phyloP scores from a whole-genome alignment of 2,797 vertebrate genomes.

The Semotilus atromaculatus region DNA sequence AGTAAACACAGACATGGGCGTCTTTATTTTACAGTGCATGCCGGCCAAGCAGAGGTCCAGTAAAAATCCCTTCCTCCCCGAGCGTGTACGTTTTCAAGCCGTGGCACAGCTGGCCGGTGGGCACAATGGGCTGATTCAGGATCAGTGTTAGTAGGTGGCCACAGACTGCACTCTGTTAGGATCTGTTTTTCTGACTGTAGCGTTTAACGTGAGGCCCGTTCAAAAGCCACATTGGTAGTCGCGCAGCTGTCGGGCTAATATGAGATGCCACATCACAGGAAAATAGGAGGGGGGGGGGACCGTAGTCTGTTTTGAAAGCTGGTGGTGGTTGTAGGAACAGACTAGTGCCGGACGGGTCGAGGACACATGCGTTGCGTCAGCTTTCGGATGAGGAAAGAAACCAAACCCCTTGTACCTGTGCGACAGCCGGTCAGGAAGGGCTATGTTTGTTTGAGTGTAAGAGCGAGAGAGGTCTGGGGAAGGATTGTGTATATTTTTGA shows the following conservation, averaged over 20 bases:
- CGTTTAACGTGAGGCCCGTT: constrained; percentile 40
- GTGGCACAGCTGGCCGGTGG: constrained; percentile 71
- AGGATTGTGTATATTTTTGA: constrained; percentile 19
- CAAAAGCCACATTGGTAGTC: constrained; percentile 43
- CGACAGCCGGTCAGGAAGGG: constrained; percentile 13
- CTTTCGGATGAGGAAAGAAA: constrained; percentile 27
- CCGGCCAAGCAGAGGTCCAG: constrained; percentile 65
- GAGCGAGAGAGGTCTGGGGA: constrained; percentile 20
- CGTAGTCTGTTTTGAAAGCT: constrained; percentile 14
- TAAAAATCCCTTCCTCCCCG: constrained; percentile 68
- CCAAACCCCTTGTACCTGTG: constrained; percentile 32
- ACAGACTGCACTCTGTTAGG: constrained; percentile 68
- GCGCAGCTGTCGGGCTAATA: constrained; percentile 36
- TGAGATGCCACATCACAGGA: constrained; percentile 45
- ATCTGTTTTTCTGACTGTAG: constrained; percentile 67
- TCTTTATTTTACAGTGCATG: constrained; percentile 66
- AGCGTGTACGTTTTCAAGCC: constrained; percentile 60
- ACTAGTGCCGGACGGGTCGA: background rate
- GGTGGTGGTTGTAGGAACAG: constrained; percentile 2
- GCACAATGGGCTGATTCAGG: constrained; percentile 81
- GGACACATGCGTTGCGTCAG: constrained; percentile 22
- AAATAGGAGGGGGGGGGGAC: background rate
- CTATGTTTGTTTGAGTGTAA: constrained; percentile 29
- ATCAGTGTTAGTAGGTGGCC: constrained; percentile 70
- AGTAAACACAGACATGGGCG: constrained; percentile 69